Base-by-base conservation (phyloP, 2,888 invertebrate species). In the Smittia aterrima region DNA sequence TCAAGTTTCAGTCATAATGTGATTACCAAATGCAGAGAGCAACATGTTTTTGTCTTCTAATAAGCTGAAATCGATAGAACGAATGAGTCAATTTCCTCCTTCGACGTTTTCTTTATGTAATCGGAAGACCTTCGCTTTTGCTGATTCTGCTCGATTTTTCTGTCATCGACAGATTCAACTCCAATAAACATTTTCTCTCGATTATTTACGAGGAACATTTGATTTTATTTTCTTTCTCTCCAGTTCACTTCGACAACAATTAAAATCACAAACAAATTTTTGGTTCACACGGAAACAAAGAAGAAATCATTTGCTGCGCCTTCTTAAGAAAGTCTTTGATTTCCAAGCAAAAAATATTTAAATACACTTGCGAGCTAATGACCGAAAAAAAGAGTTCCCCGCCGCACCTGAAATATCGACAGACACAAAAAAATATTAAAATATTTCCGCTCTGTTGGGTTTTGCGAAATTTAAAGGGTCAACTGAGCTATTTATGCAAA, bases 401-500 rank as follows among this genome's bases (percentile, higher is more conserved):
- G 20, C 20, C 58, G 58, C 58, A 18, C 58, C 58, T 58, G 20
- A 58, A 22, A 6, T 18, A 58, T 22, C 18, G 11, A 47, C 16
- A 3, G n/a, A 47, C 58, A 47, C 7, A 47, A 47, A 3, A 58
- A 58, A 58, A 22, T 20, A 58, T 58, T 58, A 58, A 58, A 58
- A 58, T 20, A 6, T 58, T 58, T 22, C 18, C 58, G 58, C 18
- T 18, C 11, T 11, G 58, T 58, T 47, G 53, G 18, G 9, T 9
- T 47, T 47, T 18, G 58, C 18, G 20, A 20, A 58, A 18, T 58
- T 58, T 58, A 58, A 58, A 58, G 58, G 58, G 58, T 58, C 58
- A 22, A 58, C 18, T 58, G 16, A 1, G n/a, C 11, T 47, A n/a
- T 11, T 47, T 47, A 47, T 47, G 47, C 47, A 47, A 47, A 38